phyloP scores from a whole-genome alignment of 1,140 invertebrate genomes.

The Agraylea sexmaculata region DNA sequence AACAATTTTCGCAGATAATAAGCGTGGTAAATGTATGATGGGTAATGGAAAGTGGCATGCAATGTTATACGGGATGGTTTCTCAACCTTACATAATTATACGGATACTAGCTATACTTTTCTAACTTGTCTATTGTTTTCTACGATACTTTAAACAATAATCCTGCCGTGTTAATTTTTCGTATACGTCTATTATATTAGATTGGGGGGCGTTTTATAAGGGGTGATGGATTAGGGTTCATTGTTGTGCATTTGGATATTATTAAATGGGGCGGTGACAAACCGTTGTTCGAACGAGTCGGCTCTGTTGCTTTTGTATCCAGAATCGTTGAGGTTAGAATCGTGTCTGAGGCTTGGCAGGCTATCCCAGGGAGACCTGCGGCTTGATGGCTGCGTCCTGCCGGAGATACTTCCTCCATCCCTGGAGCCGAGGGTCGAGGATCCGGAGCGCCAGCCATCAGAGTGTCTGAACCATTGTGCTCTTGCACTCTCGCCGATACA shows the following conservation, averaged over 20 bases:
- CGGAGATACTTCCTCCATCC: constrained; percentile 22
- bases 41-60: too few species aligned
- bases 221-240: neutral
- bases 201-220: too few species aligned
- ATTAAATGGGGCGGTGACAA: constrained; percentile 16
- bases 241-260: neutral
- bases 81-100: too few species aligned
- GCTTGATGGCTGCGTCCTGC: constrained; percentile 31
- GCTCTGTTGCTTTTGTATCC: constrained; percentile 75
- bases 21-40: too few species aligned
- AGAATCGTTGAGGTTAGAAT: constrained; percentile 70
- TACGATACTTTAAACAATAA: too few species aligned
- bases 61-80: too few species aligned
- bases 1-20: too few species aligned
- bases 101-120: too few species aligned
- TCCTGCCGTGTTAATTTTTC: too few species aligned
- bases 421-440: constrained; percentile 49
- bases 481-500: constrained; percentile 75
- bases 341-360: constrained; percentile 65
- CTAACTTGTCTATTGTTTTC: too few species aligned
- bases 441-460: constrained; percentile 73
- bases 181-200: too few species aligned
- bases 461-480: constrained; percentile 76
- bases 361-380: constrained; percentile 76
- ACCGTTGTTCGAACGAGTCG: constrained; percentile 77